These are phyloP conservation scores for Apodemia zela DNA, from an alignment of 2,888 invertebrate genomes.

Conservation along the genomic window DNA sequence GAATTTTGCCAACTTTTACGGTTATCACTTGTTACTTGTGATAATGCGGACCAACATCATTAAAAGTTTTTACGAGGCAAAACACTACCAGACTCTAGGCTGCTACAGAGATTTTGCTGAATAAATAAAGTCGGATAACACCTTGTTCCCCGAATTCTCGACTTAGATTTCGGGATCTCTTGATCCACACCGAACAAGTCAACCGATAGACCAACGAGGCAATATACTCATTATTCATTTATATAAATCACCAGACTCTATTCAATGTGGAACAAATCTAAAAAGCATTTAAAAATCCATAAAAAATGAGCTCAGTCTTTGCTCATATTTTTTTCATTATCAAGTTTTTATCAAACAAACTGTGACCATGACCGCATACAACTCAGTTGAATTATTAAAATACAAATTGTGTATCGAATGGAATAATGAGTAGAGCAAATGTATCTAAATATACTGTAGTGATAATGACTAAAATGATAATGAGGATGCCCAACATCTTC, in stretches of 20 bases:
- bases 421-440: not conserved
- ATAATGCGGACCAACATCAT: too few relatives aligned
- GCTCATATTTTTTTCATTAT: slow-evolving; percentile 8
- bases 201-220: not conserved
- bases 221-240: not conserved
- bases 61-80: too few relatives aligned
- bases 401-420: not conserved
- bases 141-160: too few relatives aligned
- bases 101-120: too few relatives aligned
- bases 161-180: not conserved
- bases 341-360: slow-evolving; percentile 11
- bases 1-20: too few relatives aligned
- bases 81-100: too few relatives aligned
- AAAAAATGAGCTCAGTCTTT: slow-evolving; percentile 14
- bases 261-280: not conserved
- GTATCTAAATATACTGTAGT: not conserved
- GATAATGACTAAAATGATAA: not conserved
- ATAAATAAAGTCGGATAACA: too few relatives aligned
- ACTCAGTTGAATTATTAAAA: slow-evolving; percentile 7
- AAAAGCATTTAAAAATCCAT: slow-evolving; percentile 6
- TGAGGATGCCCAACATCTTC: not conserved
- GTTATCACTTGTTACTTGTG: too few relatives aligned
- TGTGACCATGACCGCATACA: slow-evolving; percentile 14
- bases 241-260: not conserved
- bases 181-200: not conserved